These are phyloP conservation scores for Leucoraja erinaceus DNA, from an alignment of 2,113 vertebrate species.

Conservation along the genomic window DNA sequence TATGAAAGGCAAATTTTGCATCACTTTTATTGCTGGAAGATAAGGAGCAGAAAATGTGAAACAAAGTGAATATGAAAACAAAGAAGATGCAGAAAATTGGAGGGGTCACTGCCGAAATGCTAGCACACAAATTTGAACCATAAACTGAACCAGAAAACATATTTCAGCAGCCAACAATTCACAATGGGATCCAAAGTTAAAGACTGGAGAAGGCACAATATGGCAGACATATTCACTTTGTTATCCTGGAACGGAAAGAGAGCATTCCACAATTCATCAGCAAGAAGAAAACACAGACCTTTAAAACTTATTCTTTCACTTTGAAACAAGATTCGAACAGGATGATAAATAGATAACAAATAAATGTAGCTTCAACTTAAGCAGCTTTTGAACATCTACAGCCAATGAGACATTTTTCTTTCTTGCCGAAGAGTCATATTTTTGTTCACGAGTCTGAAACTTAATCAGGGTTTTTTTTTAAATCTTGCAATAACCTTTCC, in stretches of 20 bases:
- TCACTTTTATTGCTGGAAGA: not conserved
- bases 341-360: not conserved
- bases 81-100: not conserved
- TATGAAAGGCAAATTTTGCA: not conserved
- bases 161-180: not conserved
- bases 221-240: not conserved
- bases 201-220: not conserved
- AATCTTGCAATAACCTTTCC: not conserved
- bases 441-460: not conserved
- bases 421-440: not conserved
- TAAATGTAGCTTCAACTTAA: not conserved
- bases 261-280: not conserved
- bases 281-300: not conserved
- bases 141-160: not conserved
- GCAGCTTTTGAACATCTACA: not conserved
- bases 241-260: not conserved
- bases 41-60: not conserved
- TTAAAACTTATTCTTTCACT: not conserved
- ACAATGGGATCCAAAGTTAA: not conserved
- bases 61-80: not conserved
- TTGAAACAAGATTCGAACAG: not conserved
- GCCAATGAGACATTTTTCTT: not conserved
- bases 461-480: not conserved
- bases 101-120: not conserved
- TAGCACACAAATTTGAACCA: not conserved